These are phyloP conservation scores for Neodiprion virginianus DNA, from an alignment of 1,140 invertebrate species.

Conservation along the genomic window DNA sequence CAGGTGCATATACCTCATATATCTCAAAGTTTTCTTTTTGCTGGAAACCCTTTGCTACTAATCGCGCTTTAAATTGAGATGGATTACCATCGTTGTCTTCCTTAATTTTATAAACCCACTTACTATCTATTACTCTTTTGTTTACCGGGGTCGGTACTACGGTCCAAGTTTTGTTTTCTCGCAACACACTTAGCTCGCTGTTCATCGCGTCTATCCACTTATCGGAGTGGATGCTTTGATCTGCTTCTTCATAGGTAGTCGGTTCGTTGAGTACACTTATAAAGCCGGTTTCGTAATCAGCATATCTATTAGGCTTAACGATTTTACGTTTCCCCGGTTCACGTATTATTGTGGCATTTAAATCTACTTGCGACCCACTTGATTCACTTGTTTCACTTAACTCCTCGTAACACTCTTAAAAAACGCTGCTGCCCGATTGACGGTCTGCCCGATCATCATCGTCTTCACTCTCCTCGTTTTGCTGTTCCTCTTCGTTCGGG, in stretches of 20 bases:
- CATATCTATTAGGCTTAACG: too few relatives aligned
- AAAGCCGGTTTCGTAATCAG: too few relatives aligned
- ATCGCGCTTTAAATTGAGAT: slow-evolving; percentile 33
- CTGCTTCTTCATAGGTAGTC: too few relatives aligned
- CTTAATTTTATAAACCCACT: slow-evolving; percentile 44
- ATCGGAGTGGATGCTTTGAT: slow-evolving; percentile 25
- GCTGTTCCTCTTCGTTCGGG: background rate
- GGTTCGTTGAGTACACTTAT: too few relatives aligned
- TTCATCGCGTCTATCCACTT: slow-evolving; percentile 43
- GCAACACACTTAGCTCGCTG: slow-evolving; percentile 3
- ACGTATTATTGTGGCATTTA: too few relatives aligned
- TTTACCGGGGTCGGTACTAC: slow-evolving; percentile 32
- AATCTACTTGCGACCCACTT: too few relatives aligned
- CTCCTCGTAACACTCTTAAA: too few relatives aligned
- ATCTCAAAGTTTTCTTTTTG: slow-evolving; percentile 41
- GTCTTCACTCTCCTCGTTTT: background rate
- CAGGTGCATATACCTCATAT: slow-evolving; percentile 45
- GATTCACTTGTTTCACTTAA: too few relatives aligned
- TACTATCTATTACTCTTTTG: slow-evolving; percentile 34
- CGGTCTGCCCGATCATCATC: background rate
- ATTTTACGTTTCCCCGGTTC: too few relatives aligned
- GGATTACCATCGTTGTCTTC: slow-evolving; percentile 26
- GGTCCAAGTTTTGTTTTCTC: slow-evolving; percentile 45
- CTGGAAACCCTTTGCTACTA: slow-evolving; percentile 41
- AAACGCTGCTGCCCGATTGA: too few relatives aligned